Percentiles rank a stretch among this genome's conserved stretches.
These are phyloP conservation scores for Papilio demoleus DNA, from an alignment of 2,888 invertebrate genomes.

Conservation along the genomic window DNA sequence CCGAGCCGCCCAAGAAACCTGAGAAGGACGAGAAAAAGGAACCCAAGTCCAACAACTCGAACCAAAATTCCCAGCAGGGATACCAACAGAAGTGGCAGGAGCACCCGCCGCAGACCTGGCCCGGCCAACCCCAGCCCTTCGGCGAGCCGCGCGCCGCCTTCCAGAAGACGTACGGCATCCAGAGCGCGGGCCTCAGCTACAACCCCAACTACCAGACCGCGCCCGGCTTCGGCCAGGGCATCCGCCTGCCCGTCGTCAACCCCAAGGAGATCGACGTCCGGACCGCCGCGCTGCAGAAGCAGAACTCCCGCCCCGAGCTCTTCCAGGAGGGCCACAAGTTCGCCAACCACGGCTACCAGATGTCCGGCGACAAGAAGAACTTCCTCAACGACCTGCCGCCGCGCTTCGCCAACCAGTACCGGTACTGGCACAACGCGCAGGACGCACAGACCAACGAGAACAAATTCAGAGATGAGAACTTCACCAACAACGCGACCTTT, in stretches of 20 bases:
- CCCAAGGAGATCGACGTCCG: conserved; percentile 80
- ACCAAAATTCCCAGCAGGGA: conserved; percentile 55
- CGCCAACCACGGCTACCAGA: conserved; percentile 65
- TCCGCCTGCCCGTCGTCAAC: conserved; percentile 76
- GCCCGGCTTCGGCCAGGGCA: conserved; percentile 59
- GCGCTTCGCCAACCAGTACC: conserved; percentile 76
- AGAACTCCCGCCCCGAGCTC: conserved; percentile 69
- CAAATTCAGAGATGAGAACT: conserved; percentile 70
- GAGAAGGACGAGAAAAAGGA: conserved; percentile 73
- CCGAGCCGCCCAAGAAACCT: conserved; percentile 62
- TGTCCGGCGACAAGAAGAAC: conserved; percentile 75
- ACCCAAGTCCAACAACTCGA: conserved; percentile 53
- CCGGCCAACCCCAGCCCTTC: conserved; percentile 47
- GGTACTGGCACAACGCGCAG: conserved; percentile 73
- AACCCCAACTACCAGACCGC: conserved; percentile 59
- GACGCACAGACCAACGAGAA: conserved; percentile 70
- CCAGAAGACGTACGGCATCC: conserved; percentile 71
- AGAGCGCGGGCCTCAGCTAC: conserved; percentile 62
- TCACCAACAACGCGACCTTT: conserved; percentile 50
- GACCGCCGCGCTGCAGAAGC: conserved; percentile 77
- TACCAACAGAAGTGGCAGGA: conserved; percentile 56
- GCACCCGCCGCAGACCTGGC: conserved; percentile 55
- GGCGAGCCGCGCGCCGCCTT: conserved; percentile 62
- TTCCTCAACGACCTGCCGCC: conserved; percentile 77
- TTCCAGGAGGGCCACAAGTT: conserved; percentile 71